Conservation (phyloP, 2,888 invertebrate genomes). For the Drosophila austrosaltans region DNA sequence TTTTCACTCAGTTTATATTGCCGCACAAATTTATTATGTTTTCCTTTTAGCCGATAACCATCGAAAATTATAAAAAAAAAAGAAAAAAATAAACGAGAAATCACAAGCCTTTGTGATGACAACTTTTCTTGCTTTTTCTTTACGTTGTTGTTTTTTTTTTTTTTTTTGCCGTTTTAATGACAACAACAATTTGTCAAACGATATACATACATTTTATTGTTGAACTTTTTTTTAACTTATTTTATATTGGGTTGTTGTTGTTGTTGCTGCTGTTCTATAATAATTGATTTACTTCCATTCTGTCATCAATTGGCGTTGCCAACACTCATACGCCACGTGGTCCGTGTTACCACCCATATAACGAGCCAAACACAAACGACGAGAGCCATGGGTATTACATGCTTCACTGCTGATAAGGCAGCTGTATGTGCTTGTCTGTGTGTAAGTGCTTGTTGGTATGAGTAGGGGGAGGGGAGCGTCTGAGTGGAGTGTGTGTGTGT, state of each 20-base stretch:
- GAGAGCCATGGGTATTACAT: slow-evolving; percentile 44
- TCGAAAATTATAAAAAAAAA: slow-evolving; percentile 4
- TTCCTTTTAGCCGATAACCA: slow-evolving; percentile 6
- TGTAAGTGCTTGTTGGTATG: no score
- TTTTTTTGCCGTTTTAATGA: slow-evolving; percentile 65
- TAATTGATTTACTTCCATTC: slow-evolving; percentile 75
- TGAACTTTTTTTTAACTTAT: slow-evolving; percentile 37
- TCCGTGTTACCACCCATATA: slow-evolving; percentile 31
- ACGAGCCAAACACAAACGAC: slow-evolving; percentile 43
- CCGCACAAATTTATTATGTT: slow-evolving; percentile 6
- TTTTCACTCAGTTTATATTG: slow-evolving; percentile 1
- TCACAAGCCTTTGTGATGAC: slow-evolving; percentile 31
- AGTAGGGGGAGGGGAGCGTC: no score
- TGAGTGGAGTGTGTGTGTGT: slow-evolving; percentile 19
- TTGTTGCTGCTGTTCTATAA: slow-evolving; percentile 41
- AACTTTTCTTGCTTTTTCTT: slow-evolving; percentile 25
- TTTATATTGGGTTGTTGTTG: background rate
- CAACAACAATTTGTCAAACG: slow-evolving; percentile 68
- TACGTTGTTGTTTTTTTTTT: slow-evolving; percentile 41
- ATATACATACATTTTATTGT: slow-evolving; percentile 22
- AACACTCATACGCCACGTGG: slow-evolving; percentile 74
- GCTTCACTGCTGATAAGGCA: slow-evolving; percentile 66
- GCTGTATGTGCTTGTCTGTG: slow-evolving; percentile 14
- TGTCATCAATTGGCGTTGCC: slow-evolving; percentile 68
- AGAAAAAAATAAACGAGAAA: slow-evolving; percentile 23